Evolutionary conservation across 2,797 vertebrate genomes (phyloP).

Genomic region (Hyperoplus immaculatus): DNA sequence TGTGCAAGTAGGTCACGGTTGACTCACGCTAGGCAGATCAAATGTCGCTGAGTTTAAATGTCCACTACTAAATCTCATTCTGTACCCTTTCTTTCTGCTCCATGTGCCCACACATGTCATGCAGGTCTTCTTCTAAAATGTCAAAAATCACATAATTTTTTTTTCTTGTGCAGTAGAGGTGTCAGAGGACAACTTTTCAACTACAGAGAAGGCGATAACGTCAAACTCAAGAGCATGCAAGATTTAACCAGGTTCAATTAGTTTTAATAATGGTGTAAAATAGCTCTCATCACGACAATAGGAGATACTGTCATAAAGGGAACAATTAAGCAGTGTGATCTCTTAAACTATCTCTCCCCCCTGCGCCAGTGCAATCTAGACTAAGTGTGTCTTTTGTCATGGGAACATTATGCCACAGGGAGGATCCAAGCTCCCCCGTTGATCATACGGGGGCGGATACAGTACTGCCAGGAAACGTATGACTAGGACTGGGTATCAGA

Average conservation of each 20-base stretch:
- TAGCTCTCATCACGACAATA: conserved; percentile 54
- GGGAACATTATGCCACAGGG: conserved; percentile 36
- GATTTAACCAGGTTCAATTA: conserved; percentile 66
- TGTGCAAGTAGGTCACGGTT: conserved; percentile 65
- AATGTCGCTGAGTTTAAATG: conserved; percentile 33
- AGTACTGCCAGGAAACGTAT: background rate
- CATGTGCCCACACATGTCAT: background rate
- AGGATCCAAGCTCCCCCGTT: conserved; percentile 6
- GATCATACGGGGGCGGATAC: conserved; percentile 28
- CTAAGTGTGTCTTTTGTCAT: conserved; percentile 54
- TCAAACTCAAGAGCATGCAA: conserved; percentile 43
- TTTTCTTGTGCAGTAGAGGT: conserved; percentile 9
- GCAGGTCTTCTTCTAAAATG: conserved; percentile 31
- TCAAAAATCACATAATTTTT: background rate
- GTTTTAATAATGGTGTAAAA: conserved; percentile 69
- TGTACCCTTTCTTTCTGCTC: conserved; percentile 13
- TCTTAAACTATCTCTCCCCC: conserved; percentile 57
- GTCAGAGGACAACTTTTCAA: conserved; percentile 17
- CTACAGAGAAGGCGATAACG: conserved; percentile 21
- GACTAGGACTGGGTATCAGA: too few relatives aligned
- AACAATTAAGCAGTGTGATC: conserved; percentile 64
- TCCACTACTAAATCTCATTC: conserved; percentile 34
- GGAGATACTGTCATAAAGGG: conserved; percentile 67
- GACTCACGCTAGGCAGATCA: conserved; percentile 50
- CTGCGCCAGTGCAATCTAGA: conserved; percentile 20